phyloP scores from a whole-genome alignment of 1,140 invertebrate genomes.

The Orius insidiosus region DNA sequence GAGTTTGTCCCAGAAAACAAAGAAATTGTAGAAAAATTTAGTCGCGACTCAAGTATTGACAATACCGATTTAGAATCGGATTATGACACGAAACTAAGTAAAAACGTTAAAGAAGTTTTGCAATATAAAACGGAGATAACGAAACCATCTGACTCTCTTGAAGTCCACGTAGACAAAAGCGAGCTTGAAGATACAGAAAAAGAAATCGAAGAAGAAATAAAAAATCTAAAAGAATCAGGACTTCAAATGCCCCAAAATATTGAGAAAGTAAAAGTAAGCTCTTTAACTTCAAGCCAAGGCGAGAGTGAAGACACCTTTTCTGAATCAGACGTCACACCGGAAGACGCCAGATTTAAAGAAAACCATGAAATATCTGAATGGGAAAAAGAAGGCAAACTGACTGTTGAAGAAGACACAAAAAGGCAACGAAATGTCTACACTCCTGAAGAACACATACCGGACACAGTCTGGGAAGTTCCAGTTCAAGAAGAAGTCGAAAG shows the following conservation, averaged over 20 bases:
- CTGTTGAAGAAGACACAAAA: conserved; percentile 1
- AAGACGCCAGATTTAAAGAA: conserved; percentile 25
- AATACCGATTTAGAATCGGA: neutral
- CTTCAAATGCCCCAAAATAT: conserved; percentile 10
- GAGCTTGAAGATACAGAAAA: conserved; percentile 32
- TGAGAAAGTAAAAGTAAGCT: conserved; percentile 15
- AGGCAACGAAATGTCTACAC: conserved; percentile 26
- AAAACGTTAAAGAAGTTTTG: conserved; percentile 19
- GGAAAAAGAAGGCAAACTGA: conserved; percentile 9
- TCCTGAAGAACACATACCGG: conserved; percentile 36
- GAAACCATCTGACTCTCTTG: conserved; percentile 28
- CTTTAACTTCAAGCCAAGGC: conserved; percentile 27
- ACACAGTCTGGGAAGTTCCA: conserved; percentile 44
- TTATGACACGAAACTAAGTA: neutral
- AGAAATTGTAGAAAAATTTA: conserved; percentile 12
- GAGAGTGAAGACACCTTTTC: conserved; percentile 37
- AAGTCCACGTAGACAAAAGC: conserved; percentile 33
- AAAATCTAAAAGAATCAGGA: conserved; percentile 23
- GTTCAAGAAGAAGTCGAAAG: conserved; percentile 29
- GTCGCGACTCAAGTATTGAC: neutral
- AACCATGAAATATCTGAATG: conserved; percentile 20
- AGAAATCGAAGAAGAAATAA: conserved; percentile 25
- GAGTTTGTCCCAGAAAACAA: conserved; percentile 22
- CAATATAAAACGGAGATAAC: conserved; percentile 24
- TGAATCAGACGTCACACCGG: conserved; percentile 32